phyloP scores from a whole-genome alignment of 2,797 vertebrate species.

The Microchirus variegatus region DNA sequence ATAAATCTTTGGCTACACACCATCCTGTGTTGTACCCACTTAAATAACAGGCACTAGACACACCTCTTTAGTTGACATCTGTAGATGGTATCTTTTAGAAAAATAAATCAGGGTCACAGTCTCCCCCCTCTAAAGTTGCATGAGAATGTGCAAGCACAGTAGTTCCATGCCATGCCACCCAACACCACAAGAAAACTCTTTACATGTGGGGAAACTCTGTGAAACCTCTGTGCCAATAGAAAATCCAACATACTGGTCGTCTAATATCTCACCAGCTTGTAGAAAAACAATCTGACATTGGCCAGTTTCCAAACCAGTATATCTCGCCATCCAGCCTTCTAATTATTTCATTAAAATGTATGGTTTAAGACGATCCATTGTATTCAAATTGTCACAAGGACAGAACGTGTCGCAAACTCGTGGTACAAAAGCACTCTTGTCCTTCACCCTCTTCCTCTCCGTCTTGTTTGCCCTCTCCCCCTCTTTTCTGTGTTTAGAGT shows the following conservation, averaged over 20 bases:
- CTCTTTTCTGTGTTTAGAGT: constrained; percentile 42
- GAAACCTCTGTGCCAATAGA: neutral
- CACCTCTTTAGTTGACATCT: neutral
- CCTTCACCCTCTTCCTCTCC: constrained; percentile 13
- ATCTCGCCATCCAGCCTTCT: constrained; percentile 9
- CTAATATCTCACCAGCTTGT: constrained; percentile 1
- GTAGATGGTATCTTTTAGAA: neutral
- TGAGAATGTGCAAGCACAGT: neutral
- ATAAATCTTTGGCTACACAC: too few species aligned
- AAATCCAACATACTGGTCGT: neutral
- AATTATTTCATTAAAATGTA: constrained; percentile 35
- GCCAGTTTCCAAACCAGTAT: constrained; percentile 13
- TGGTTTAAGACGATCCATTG: constrained; percentile 35
- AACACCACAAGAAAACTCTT: neutral
- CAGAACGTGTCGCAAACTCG: constrained; percentile 2
- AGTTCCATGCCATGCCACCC: neutral
- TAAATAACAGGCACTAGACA: neutral
- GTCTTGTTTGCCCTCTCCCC: constrained; percentile 14
- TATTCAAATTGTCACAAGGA: constrained; percentile 16
- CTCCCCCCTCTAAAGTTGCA: neutral
- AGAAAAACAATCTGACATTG: constrained; percentile 23
- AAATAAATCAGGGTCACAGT: neutral
- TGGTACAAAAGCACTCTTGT: constrained; percentile 8
- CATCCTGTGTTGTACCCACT: too few species aligned
- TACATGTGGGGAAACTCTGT: neutral